Evolutionary conservation across 2,113 vertebrate genomes (phyloP).

Genomic region (Glaucomys volans): DNA sequence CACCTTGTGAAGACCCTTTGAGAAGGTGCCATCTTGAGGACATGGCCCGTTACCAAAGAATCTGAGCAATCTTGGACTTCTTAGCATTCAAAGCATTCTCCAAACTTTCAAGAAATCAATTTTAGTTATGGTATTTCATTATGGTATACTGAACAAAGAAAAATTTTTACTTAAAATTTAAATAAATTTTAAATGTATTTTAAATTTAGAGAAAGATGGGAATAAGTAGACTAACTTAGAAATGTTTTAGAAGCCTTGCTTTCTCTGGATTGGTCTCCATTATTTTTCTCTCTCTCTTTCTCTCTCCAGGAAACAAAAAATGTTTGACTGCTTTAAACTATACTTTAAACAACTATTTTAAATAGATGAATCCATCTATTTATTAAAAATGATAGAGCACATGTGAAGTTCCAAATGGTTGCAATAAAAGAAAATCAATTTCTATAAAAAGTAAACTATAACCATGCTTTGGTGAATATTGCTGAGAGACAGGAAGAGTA

Average conservation of each 20-base stretch:
- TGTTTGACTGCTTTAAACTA: neutral
- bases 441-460: constrained; percentile 30
- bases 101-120: neutral
- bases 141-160: neutral
- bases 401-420: neutral
- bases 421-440: constrained; percentile 50
- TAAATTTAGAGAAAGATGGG: neutral
- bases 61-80: neutral
- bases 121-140: neutral
- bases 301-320: neutral
- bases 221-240: neutral
- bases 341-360: neutral
- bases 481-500: constrained; percentile 56
- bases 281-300: neutral
- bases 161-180: neutral
- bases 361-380: neutral
- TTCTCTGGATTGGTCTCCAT: neutral
- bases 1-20: neutral
- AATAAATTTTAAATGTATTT: no score
- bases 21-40: neutral
- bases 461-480: neutral
- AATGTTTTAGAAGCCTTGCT: neutral
- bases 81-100: neutral
- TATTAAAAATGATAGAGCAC: constrained; percentile 17
- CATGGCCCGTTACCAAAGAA: neutral